phyloP scores from a whole-genome alignment of 2,113 vertebrate genomes.

The Ophthalmolycus amberensis region DNA sequence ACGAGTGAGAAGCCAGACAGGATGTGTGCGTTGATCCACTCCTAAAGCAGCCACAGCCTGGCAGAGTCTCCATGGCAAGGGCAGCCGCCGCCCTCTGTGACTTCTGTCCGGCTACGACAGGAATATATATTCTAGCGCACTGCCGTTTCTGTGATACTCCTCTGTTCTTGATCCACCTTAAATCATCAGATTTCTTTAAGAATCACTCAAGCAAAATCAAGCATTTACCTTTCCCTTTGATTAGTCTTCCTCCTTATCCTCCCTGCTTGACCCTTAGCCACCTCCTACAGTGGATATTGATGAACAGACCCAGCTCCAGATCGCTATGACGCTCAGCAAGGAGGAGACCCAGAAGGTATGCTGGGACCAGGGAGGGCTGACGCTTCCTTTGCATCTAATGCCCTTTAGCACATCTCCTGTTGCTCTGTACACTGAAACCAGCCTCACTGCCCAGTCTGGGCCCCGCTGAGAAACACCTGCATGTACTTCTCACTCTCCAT shows the following conservation, averaged over 20 bases:
- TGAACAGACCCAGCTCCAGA: slow-evolving; percentile 94
- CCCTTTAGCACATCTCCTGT: slow-evolving; percentile 22
- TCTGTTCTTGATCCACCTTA: slow-evolving; percentile 6
- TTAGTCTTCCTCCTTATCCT: slow-evolving; percentile 52
- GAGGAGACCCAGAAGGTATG: slow-evolving; percentile 91
- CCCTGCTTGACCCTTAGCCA: slow-evolving; percentile 73
- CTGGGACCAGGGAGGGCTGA: slow-evolving; percentile 24
- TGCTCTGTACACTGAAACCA: slow-evolving; percentile 40
- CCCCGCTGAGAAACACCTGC: slow-evolving; percentile 33
- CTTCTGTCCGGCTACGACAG: slow-evolving; percentile 6
- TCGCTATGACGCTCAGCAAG: slow-evolving; percentile 93
- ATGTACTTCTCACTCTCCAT: slow-evolving; percentile 43
- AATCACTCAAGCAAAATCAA: slow-evolving; percentile 25
- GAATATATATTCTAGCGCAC: background rate
- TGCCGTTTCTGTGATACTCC: slow-evolving; percentile 9
- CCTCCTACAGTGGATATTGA: slow-evolving; percentile 86
- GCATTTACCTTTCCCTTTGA: slow-evolving; percentile 35
- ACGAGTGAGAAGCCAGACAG: slow-evolving; percentile 63
- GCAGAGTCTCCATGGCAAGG: slow-evolving; percentile 43
- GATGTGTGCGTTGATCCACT: slow-evolving; percentile 73
- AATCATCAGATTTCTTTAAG: background rate
- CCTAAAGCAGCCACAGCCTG: slow-evolving; percentile 34
- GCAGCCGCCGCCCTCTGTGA: slow-evolving; percentile 39
- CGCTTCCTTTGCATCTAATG: slow-evolving; percentile 29
- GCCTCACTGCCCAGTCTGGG: slow-evolving; percentile 10